Evolutionary conservation across 2,113 vertebrate genomes (phyloP), one percentile per base, ranked within the genome.

Genomic region (Montifringilla adamsi): DNA sequence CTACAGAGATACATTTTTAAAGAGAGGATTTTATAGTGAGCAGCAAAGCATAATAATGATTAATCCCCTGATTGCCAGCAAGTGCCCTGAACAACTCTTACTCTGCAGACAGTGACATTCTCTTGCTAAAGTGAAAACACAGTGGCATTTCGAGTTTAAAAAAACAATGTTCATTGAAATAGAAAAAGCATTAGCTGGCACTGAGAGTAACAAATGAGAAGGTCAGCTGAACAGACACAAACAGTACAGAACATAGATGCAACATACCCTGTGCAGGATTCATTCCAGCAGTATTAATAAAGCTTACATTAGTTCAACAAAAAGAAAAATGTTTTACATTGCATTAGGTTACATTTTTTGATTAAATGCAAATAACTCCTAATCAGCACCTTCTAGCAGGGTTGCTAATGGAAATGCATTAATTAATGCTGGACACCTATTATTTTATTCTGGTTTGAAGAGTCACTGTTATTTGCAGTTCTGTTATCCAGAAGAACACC

Each of bases 311-410:
- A 93, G 80, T 95, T 94, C 92, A 92, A 93, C 28, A 94, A 94
- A 89, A 94, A 94, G 55, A 68, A 84, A 88, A 94, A 84, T 80
- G 31, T 35, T 94, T n/a, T 95, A 47, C 83, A 53, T 7, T 69
- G 39, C 81, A 93, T 81, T 94, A 80, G 30, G 83, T 87, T 92
- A 85, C 77, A 55, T 92, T 96, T 98, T 91, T 67, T 93, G 33
- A 96, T 95, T 90, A 96, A 97, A 95, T 90, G 46, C 55, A 97
- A 91, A 84, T 46, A 94, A 88, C 44, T 91, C 93, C 95, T 92
- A 86, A 94, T 87, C 72, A 90, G 63, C 41, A 90, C 72, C 75
- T 95, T 87, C 89, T 96, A 72, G 53, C 22, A 66, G 22, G 59
- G 28, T 60, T 96, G 90, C 80, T 93, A 90, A 91, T 72, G 59